Base-by-base conservation (phyloP, 2,113 vertebrate species). In the Heloderma charlesbogerti region DNA sequence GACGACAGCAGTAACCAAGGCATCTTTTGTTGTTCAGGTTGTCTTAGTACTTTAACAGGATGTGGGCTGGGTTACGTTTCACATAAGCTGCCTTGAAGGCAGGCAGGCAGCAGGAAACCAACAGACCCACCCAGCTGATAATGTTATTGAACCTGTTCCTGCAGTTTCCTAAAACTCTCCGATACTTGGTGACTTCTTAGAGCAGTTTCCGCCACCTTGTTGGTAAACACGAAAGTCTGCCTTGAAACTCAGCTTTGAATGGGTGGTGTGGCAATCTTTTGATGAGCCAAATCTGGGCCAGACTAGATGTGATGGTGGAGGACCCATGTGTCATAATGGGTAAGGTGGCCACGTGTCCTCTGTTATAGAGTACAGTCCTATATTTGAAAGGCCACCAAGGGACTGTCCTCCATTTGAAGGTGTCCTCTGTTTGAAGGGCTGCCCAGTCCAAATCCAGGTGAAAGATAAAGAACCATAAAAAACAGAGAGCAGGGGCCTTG, bases 141-240 rank as follows among this genome's bases (percentile, higher is more conserved):
- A 87, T 5, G 20, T 91, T 93, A 87, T 87, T 93, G 87, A 93
- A 95, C 51, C 88, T 95, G 54, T 63, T 75, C 74, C 79, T 94
- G 93, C 86, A 91, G 93, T 95, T 96, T 97, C 84, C 94, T 95
- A 92, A 94, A 91, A 60, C 34, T 4, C 66, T 90, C 0, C 88
- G 71, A 22, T 87, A 84, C 89, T 90, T 43, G 92, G 22, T 6
- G 25, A 72, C 74, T 96, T 96, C 92, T 95, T 71, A 93, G 91
- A 95, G 90, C 0, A 80, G 18, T 1, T 31, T 71, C 81, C 72
- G 67, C 91, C 25, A 67, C 66, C 77, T 34, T 94, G 81, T 83
- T 91, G 77, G 84, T 91, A 78, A 93, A 71, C 13, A 31, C 18
- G 20, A 66, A 90, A 84, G 57, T 0, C 0, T 66, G 43, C 40